Evolutionary conservation across 2,888 invertebrate species (phyloP).

Genomic region (Lasius platythorax): DNA sequence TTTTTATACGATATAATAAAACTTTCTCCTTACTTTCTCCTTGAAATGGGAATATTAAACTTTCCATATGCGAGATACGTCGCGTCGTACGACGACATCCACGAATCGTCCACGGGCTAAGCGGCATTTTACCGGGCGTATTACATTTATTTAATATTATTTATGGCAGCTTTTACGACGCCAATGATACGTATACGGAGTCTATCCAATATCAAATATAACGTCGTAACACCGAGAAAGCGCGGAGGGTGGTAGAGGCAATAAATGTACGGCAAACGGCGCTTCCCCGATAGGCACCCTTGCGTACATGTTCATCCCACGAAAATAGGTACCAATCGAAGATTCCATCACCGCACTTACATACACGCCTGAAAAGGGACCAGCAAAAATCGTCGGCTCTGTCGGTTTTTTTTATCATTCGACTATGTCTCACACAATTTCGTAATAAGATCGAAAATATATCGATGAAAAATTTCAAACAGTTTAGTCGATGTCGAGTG

Average conservation of each 20-base stretch:
- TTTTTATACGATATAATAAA: constrained; percentile 36
- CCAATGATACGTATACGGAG: constrained; percentile 85
- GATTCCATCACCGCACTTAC: constrained; percentile 54
- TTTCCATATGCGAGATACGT: constrained; percentile 53
- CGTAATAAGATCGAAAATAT: background rate
- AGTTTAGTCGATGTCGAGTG: background rate
- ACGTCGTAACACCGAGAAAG: constrained; percentile 83
- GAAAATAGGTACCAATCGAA: constrained; percentile 76
- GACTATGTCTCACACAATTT: background rate
- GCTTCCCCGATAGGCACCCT: constrained; percentile 83
- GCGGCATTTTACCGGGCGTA: constrained; percentile 83
- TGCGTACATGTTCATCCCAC: constrained; percentile 73
- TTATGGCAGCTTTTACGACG: constrained; percentile 85
- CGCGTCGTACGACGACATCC: constrained; percentile 50
- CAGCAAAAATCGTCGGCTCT: constrained; percentile 40
- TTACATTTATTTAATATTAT: constrained; percentile 86
- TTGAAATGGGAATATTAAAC: constrained; percentile 63
- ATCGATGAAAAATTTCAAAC: background rate
- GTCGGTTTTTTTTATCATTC: constrained; percentile 37
- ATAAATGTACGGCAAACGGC: constrained; percentile 86
- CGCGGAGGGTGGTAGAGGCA: constrained; percentile 81
- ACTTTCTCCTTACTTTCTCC: constrained; percentile 53
- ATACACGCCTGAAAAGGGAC: constrained; percentile 57
- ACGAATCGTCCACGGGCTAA: constrained; percentile 72
- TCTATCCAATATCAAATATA: constrained; percentile 86